Evolutionary conservation across 2,797 vertebrate genomes (phyloP).

Genomic region (Pseudopleuronectes americanus): DNA sequence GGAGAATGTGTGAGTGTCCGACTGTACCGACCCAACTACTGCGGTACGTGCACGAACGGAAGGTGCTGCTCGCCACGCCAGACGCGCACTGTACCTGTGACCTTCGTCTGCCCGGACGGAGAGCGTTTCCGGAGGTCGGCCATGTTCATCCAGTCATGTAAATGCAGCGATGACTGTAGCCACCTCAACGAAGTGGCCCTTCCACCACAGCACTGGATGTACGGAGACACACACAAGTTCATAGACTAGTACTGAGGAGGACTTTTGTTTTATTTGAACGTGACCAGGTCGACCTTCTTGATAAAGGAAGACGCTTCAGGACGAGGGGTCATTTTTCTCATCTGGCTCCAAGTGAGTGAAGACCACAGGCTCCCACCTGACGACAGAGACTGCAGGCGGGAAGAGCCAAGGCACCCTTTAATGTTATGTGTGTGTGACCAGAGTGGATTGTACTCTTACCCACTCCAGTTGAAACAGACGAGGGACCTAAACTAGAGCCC

Average conservation of each 20-base stretch:
- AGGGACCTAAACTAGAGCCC: constrained; percentile 65
- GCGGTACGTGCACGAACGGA: constrained; percentile 74
- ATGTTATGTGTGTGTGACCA: constrained; percentile 53
- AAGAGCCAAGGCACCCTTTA: constrained; percentile 38
- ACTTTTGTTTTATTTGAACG: neutral
- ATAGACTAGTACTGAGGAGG: constrained; percentile 56
- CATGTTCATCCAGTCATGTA: constrained; percentile 84
- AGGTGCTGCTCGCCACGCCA: constrained; percentile 80
- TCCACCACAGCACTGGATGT: constrained; percentile 78
- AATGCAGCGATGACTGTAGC: constrained; percentile 76
- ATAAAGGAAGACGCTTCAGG: constrained; percentile 27
- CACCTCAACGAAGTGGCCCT: constrained; percentile 78
- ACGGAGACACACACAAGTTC: constrained; percentile 80
- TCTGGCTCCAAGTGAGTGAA: constrained; percentile 47
- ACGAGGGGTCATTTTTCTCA: constrained; percentile 43
- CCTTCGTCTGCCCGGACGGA: constrained; percentile 77
- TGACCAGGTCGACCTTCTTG: constrained; percentile 36
- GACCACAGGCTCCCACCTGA: constrained; percentile 22
- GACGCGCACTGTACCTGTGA: constrained; percentile 76
- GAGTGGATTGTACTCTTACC: constrained; percentile 50
- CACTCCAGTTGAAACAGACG: constrained; percentile 60
- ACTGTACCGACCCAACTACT: constrained; percentile 80
- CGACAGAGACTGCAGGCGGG: constrained; percentile 13
- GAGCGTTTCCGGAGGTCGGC: constrained; percentile 70
- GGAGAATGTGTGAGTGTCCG: constrained; percentile 78